phyloP scores from a whole-genome alignment of 2,113 vertebrate species.

The Anarrhichthys ocellatus region DNA sequence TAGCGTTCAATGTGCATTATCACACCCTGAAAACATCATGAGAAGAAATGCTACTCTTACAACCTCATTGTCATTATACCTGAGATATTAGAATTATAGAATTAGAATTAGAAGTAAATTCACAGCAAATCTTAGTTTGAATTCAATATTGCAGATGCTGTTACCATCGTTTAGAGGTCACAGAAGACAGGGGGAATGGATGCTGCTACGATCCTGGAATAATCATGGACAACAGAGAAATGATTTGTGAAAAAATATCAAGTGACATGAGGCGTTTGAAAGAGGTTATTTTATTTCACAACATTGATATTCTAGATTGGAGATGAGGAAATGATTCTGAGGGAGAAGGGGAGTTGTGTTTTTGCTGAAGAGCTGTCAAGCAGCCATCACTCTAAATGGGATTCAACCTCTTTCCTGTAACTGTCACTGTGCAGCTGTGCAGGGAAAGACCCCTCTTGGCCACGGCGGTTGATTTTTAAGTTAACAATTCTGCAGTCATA shows the following conservation, averaged over 20 bases:
- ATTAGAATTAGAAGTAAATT: neutral
- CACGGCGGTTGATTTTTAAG: conserved; percentile 21
- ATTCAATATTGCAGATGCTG: neutral
- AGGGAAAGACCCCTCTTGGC: conserved; percentile 42
- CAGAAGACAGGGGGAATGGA: neutral
- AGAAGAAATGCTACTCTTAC: neutral
- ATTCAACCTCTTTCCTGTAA: conserved; percentile 54
- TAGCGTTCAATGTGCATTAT: neutral
- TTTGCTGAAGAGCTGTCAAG: conserved; percentile 51
- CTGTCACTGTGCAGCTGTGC: conserved; percentile 53
- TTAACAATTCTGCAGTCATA: conserved; percentile 42
- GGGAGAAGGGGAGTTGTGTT: conserved; percentile 14
- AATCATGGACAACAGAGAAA: neutral
- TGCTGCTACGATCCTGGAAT: neutral
- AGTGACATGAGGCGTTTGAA: neutral
- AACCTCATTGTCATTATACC: neutral
- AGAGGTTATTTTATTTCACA: conserved; percentile 3
- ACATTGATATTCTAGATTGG: neutral
- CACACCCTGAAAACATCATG: neutral
- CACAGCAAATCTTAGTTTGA: neutral
- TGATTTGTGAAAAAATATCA: neutral
- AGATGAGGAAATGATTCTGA: neutral
- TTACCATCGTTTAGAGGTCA: neutral
- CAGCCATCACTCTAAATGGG: conserved; percentile 54
- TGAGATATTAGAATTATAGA: too few relatives aligned